Evolutionary conservation across 1,140 invertebrate genomes (phyloP).

Genomic region (Dendroctonus valens): DNA sequence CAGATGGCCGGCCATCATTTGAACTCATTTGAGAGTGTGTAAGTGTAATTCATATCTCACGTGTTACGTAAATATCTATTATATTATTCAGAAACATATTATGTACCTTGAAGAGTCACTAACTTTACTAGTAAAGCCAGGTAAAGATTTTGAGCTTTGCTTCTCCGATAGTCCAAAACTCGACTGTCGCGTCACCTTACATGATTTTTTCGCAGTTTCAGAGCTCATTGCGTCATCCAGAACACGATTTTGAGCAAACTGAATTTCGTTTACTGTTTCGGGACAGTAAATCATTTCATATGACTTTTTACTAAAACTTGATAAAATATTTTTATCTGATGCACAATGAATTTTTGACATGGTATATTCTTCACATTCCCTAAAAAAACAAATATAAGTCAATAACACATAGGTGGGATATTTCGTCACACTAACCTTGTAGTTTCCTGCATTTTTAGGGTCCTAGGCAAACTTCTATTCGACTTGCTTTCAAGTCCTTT

Average conservation of each 20-base stretch:
- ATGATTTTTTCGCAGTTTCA: constrained; percentile 38
- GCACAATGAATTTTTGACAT: constrained; percentile 30
- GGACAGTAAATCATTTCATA: constrained; percentile 50
- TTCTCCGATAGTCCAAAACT: constrained; percentile 44
- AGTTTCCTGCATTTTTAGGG: constrained; percentile 42
- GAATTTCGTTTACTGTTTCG: constrained; percentile 44
- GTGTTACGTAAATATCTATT: too few relatives aligned
- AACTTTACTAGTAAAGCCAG: constrained; percentile 24
- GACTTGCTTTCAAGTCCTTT: constrained; percentile 43
- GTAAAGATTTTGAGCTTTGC: constrained; percentile 36
- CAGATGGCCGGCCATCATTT: too few relatives aligned
- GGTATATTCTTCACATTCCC: constrained; percentile 31
- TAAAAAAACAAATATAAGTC: constrained; percentile 11
- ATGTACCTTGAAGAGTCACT: constrained; percentile 23
- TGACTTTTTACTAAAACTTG: constrained; percentile 36
- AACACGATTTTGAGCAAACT: constrained; percentile 47
- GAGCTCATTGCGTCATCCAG: constrained; percentile 40
- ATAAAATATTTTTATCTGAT: constrained; percentile 39
- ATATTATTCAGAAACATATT: constrained; percentile 2
- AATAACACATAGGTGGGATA: not conserved
- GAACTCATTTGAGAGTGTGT: too few relatives aligned
- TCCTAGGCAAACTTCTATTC: constrained; percentile 44
- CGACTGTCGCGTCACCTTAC: constrained; percentile 43
- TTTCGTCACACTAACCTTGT: constrained; percentile 7
- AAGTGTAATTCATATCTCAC: too few relatives aligned